These are phyloP conservation scores for Istiophorus platypterus DNA, from an alignment of 2,113 vertebrate species.

Conservation along the genomic window DNA sequence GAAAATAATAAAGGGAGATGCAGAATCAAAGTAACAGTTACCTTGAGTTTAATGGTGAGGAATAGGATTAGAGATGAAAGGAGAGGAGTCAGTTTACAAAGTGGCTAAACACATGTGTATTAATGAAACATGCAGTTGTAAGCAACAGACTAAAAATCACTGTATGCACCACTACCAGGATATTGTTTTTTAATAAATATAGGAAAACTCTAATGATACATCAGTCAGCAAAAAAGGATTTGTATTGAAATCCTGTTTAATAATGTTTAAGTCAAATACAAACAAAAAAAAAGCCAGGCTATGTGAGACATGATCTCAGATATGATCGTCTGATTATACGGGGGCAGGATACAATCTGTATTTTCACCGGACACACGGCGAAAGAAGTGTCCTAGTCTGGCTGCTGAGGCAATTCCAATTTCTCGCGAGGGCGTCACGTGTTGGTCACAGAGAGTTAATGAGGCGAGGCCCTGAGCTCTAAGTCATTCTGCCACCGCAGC, in stretches of 20 bases:
- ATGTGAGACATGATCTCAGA: constrained; percentile 25
- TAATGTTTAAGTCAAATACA: background rate
- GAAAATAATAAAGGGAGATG: constrained; percentile 14
- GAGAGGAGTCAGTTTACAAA: constrained; percentile 8
- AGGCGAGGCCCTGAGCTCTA: constrained; percentile 83
- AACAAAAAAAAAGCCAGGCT: background rate
- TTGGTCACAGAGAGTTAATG: constrained; percentile 86
- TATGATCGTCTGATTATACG: constrained; percentile 38
- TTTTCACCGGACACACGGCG: constrained; percentile 27
- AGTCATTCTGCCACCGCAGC: constrained; percentile 86
- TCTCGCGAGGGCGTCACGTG: constrained; percentile 77
- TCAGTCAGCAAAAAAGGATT: background rate
- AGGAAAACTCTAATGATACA: background rate
- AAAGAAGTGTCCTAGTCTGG: constrained; percentile 43
- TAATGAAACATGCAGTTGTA: background rate
- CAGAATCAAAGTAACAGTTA: constrained; percentile 7
- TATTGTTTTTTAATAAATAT: background rate
- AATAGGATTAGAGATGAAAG: background rate
- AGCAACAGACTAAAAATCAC: background rate
- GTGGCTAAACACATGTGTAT: background rate
- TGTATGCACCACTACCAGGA: background rate
- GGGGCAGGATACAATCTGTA: constrained; percentile 49
- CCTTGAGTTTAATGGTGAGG: background rate
- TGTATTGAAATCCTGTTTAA: background rate
- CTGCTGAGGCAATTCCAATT: constrained; percentile 85